Percentiles rank a stretch among this genome's conserved stretches.
These are phyloP conservation scores for Lindbergichthys nudifrons DNA, from an alignment of 2,797 vertebrate species.

Conservation along the genomic window DNA sequence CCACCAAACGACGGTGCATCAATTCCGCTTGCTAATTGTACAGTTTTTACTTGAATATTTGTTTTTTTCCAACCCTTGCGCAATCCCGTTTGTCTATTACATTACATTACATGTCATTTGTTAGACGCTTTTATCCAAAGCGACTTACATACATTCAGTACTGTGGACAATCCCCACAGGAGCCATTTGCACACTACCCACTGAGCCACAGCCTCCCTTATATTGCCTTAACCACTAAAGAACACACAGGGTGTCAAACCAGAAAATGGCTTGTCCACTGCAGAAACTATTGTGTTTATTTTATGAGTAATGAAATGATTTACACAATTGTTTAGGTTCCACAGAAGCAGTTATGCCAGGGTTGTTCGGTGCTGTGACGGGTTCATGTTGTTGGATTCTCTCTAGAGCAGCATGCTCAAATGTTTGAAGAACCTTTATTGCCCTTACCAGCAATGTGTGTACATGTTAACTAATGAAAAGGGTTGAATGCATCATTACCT, in stretches of 20 bases:
- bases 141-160: too few relatives aligned
- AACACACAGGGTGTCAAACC: not conserved
- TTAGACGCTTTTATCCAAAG: too few relatives aligned
- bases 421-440: not conserved
- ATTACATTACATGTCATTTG: too few relatives aligned
- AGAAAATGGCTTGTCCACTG: not conserved
- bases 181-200: too few relatives aligned
- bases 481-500: constrained; percentile 11
- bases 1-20: not conserved
- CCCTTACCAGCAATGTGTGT: not conserved
- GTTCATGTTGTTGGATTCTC: not conserved
- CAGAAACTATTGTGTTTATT: not conserved
- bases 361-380: not conserved
- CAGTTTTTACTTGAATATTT: not conserved
- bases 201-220: too few relatives aligned
- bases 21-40: not conserved
- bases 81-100: too few relatives aligned
- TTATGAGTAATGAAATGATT: too few relatives aligned
- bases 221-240: too few relatives aligned
- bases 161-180: too few relatives aligned
- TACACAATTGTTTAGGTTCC: not conserved
- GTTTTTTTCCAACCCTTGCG: too few relatives aligned
- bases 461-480: constrained; percentile 14
- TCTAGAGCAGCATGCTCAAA: not conserved
- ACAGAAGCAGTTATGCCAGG: not conserved